A percentile compares a stretch with the other conserved stretches of the same genome.
Evolutionary conservation across 2,888 invertebrate species (phyloP).

Genomic region (Aquatica leii): DNA sequence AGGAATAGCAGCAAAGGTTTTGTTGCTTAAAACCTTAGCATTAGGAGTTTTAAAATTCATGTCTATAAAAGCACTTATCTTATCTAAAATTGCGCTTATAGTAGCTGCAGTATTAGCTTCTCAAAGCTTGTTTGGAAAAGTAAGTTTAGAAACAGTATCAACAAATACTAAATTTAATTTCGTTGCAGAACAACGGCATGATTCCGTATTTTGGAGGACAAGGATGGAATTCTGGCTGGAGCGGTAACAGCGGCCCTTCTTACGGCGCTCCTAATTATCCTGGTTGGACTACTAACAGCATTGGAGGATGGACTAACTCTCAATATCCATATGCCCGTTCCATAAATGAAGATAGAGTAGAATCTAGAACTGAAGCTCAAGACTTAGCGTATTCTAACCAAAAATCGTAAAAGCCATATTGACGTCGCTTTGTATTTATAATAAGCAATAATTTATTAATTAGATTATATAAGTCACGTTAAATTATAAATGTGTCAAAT

Average conservation of each 20-base stretch:
- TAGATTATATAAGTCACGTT: neutral
- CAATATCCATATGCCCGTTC: conserved; percentile 64
- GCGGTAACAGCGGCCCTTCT: conserved; percentile 4
- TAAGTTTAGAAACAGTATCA: neutral
- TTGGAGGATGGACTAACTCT: conserved; percentile 52
- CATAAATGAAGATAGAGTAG: conserved; percentile 57
- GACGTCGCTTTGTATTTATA: neutral
- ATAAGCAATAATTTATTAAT: conserved; percentile 1
- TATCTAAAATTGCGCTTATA: conserved; percentile 81
- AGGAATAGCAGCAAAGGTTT: conserved; percentile 74
- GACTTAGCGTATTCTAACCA: conserved; percentile 78
- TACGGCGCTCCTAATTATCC: conserved; percentile 41
- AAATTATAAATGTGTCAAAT: neutral
- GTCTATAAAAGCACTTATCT: conserved; percentile 78
- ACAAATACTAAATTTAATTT: too few species aligned
- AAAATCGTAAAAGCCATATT: conserved; percentile 28
- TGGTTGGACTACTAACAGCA: conserved; percentile 47
- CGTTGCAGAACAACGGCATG: conserved; percentile 8
- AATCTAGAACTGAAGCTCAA: conserved; percentile 63
- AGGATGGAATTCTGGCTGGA: conserved; percentile 4
- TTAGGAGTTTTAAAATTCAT: conserved; percentile 77
- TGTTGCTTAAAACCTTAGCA: conserved; percentile 74
- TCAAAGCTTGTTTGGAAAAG: conserved; percentile 56
- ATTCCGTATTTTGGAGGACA: conserved; percentile 17
- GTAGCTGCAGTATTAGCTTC: conserved; percentile 75